Base-by-base conservation (phyloP, 2,888 invertebrate genomes). In the Caenorhabditis afra region DNA sequence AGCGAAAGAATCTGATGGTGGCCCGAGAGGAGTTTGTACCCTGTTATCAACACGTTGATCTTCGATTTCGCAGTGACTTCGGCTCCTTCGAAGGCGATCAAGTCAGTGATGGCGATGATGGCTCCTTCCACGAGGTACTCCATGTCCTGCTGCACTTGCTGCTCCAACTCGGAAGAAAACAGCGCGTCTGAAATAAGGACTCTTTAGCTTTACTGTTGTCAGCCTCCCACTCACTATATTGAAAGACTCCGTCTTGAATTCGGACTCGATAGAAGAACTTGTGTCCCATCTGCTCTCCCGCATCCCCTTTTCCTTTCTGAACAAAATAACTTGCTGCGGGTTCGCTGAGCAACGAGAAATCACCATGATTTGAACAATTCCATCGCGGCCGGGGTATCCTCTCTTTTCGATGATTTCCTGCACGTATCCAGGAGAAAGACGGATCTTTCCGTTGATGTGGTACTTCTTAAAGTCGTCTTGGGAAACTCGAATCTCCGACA, bases 11-110 rank as follows among this genome's bases (percentile, higher is more conserved):
- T 23, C 20, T 23, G 50, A 29, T 75, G 68, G 50, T 76, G 57
- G 14, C 75, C 58, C 1, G 76, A 73, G 5, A 83, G 65, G n/a
- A 83, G 22, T 23, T 65, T 52, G 55, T 83, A 83, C 12, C 73
- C 81, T 8, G 62, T 75, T 23, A 83, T 76, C 29, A 83, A 20
- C 23, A 78, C 66, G 1, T 41, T 16, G 0, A 29, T 18, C 37
- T 74, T 79, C 11, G 41, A n/a, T n/a, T 44, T 14, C 57, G n/a
- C n/a, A n/a, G n/a, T n/a, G n/a, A n/a, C 65, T 12, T 7, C 49
- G 52, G 62, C 65, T n/a, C n/a, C n/a, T 7, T 35, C 41, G 50
- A 55, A 62, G 4, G 29, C 39, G 14, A 23, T 18, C n/a, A 65
- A 16, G 14, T 55, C 57, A 5, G 66, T 78, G 20, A 78, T 41